phyloP scores from a whole-genome alignment of 2,888 invertebrate species.

The Sycophila texana region DNA sequence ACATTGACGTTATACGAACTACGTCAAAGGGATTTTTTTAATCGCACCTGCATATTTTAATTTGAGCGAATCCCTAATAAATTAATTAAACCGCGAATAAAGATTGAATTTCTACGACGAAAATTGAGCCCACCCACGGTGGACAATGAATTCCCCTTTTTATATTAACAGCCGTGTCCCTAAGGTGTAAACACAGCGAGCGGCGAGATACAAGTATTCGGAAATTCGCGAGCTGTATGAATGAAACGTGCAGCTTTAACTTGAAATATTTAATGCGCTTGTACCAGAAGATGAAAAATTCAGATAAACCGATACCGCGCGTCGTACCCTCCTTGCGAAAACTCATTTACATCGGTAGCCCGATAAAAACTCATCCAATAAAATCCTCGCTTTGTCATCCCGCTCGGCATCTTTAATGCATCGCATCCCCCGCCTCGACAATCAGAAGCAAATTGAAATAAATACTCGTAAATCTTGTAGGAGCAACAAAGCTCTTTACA shows the following conservation, averaged over 20 bases:
- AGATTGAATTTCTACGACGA: slow-evolving; percentile 17
- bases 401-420: too few relatives aligned
- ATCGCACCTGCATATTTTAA: too few relatives aligned
- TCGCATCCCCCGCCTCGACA: too few relatives aligned
- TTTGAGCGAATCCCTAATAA: too few relatives aligned
- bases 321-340: background rate
- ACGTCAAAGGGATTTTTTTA: too few relatives aligned
- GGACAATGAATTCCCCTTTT: slow-evolving; percentile 44
- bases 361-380: too few relatives aligned
- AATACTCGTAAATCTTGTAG: too few relatives aligned
- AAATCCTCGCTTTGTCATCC: too few relatives aligned
- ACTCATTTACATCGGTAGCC: background rate
- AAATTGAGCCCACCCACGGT: slow-evolving; percentile 43
- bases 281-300: background rate
- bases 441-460: too few relatives aligned
- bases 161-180: slow-evolving; percentile 17
- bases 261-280: background rate
- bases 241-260: slow-evolving; percentile 4
- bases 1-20: too few relatives aligned
- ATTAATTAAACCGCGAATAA: too few relatives aligned
- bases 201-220: slow-evolving; percentile 23
- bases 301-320: background rate
- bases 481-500: too few relatives aligned
- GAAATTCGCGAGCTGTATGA: background rate
- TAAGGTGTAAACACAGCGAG: background rate